Evolutionary conservation across 2,888 invertebrate species (phyloP).

Genomic region (Dasypolia templi): DNA sequence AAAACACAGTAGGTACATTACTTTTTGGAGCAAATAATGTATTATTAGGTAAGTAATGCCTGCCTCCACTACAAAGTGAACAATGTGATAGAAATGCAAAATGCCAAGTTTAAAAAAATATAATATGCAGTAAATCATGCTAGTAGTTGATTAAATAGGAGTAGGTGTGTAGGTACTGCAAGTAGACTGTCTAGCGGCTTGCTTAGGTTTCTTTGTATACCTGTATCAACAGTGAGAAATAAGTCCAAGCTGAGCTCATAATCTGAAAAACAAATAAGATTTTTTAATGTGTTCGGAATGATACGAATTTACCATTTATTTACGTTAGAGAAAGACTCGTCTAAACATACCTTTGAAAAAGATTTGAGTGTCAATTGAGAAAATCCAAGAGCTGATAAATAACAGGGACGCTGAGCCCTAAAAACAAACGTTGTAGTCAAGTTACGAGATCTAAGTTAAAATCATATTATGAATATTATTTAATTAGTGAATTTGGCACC

Average conservation of each 20-base stretch:
- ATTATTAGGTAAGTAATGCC: background rate
- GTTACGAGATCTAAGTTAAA: background rate
- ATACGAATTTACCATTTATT: background rate
- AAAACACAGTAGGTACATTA: slow-evolving; percentile 11
- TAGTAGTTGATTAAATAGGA: background rate
- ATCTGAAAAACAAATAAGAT: slow-evolving; percentile 59
- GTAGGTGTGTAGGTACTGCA: background rate
- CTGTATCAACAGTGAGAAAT: slow-evolving; percentile 66
- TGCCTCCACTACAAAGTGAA: background rate
- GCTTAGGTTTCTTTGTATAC: slow-evolving; percentile 50
- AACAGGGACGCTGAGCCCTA: slow-evolving; percentile 62
- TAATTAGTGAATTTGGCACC: slow-evolving; percentile 41
- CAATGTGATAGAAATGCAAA: background rate
- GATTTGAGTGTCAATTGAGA: slow-evolving; percentile 63
- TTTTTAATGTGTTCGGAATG: background rate
- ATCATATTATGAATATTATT: background rate
- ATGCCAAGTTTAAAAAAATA: background rate
- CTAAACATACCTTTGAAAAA: slow-evolving; percentile 64
- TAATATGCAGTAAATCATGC: slow-evolving; percentile 1
- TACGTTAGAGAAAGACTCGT: too few relatives aligned
- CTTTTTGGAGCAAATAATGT: background rate
- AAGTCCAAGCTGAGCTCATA: slow-evolving; percentile 67
- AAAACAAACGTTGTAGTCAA: slow-evolving; percentile 13
- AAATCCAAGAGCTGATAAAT: slow-evolving; percentile 65
- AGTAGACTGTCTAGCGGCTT: background rate